These are phyloP conservation scores for Tetramorium simillimum DNA, from an alignment of 1,140 invertebrate genomes.

Conservation along the genomic window DNA sequence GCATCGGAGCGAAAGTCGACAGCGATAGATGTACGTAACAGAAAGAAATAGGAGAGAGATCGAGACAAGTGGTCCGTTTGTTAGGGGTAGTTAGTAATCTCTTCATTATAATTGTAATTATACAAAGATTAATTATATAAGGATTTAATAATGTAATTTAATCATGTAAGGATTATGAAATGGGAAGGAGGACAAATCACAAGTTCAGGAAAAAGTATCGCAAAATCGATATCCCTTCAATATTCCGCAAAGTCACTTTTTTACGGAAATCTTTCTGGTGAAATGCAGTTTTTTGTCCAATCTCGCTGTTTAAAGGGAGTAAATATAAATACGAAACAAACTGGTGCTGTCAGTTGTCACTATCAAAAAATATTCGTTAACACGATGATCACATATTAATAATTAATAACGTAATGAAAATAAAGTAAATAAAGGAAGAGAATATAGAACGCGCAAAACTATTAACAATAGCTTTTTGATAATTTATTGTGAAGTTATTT, in stretches of 20 bases:
- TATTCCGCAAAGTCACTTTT: not conserved
- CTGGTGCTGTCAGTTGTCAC: not conserved
- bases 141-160: constrained; percentile 31
- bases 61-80: not conserved
- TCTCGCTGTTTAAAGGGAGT: not conserved
- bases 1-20: constrained; percentile 58
- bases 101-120: not conserved
- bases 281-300: constrained; percentile 1
- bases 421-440: constrained; percentile 5
- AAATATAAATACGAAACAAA: not conserved
- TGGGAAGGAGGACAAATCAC: not conserved
- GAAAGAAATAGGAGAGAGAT: not conserved
- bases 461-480: constrained; percentile 67
- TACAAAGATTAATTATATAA: not conserved
- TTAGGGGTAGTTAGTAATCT: constrained; percentile 3
- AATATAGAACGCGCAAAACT: constrained; percentile 62
- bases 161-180: not conserved
- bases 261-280: constrained; percentile 7
- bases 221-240: not conserved
- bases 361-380: not conserved
- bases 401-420: constrained; percentile 11
- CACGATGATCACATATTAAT: not conserved
- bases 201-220: not conserved
- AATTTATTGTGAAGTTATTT: constrained; percentile 44
- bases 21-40: not conserved